phyloP scores from a whole-genome alignment of 2,797 vertebrate genomes.

The Epinephelus malabaricus region DNA sequence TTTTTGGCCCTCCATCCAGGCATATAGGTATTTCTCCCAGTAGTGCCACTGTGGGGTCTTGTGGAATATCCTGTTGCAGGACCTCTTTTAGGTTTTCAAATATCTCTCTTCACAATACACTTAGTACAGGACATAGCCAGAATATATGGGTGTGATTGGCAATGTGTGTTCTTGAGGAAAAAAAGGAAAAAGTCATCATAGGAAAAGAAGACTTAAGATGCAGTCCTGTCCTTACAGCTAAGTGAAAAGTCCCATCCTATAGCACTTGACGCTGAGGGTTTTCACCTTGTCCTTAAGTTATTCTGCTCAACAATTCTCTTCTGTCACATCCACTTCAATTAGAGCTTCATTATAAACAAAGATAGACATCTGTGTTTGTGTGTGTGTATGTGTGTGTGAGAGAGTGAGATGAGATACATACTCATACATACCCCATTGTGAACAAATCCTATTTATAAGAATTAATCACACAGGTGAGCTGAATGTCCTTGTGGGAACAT shows the following conservation, averaged over 20 bases:
- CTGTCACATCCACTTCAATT: constrained; percentile 54
- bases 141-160: no score
- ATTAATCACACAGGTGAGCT: constrained; percentile 14
- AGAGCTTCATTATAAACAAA: constrained; percentile 28
- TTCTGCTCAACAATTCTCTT: constrained; percentile 31
- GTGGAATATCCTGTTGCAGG: no score
- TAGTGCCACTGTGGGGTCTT: no score
- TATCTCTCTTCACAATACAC: no score
- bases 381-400: constrained; percentile 14
- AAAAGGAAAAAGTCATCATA: neutral
- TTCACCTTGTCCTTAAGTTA: constrained; percentile 27
- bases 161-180: neutral
- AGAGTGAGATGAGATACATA: neutral
- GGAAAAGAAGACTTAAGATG: neutral
- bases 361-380: neutral
- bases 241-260: constrained; percentile 39
- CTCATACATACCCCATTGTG: neutral
- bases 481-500: constrained; percentile 21
- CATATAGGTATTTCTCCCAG: no score
- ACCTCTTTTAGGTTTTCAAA: no score
- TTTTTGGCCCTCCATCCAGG: no score
- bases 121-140: no score
- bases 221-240: constrained; percentile 7
- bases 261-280: constrained; percentile 29
- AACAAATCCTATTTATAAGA: constrained; percentile 32